phyloP scores from a whole-genome alignment of 2,113 vertebrate genomes.

The Macaca mulatta region DNA sequence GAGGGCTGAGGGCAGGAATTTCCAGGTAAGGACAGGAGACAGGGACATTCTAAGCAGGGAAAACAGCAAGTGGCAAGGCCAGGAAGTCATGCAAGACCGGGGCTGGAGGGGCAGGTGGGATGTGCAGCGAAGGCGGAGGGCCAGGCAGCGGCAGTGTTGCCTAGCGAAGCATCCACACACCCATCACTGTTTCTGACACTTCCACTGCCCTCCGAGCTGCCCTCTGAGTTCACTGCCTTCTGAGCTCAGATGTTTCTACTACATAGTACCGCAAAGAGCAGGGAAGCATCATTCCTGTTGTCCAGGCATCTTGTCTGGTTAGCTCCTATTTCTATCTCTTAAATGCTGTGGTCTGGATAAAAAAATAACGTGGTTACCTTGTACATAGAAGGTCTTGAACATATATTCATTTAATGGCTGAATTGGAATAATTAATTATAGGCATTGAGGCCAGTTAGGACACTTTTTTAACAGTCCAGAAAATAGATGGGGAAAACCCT shows the following conservation, averaged over 20 bases:
- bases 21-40: background rate
- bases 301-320: background rate
- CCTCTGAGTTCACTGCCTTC: too few relatives aligned
- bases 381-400: background rate
- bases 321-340: background rate
- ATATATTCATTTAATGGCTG: background rate
- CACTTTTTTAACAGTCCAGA: background rate
- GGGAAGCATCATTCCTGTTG: background rate
- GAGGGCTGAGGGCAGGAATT: background rate
- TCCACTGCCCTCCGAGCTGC: background rate
- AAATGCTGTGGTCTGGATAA: background rate
- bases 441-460: background rate
- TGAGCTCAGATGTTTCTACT: background rate
- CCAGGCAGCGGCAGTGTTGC: fast-evolving
- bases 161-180: background rate
- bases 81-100: background rate
- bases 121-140: fast-evolving
- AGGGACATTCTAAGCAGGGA: background rate
- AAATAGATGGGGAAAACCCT: background rate
- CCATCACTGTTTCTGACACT: background rate
- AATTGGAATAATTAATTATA: background rate
- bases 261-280: background rate
- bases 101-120: background rate
- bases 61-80: background rate
- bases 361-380: background rate